Evolutionary conservation across 2,113 vertebrate species (phyloP), one percentile per base, ranked within the genome.

Genomic region (Pogonocichla stellata): DNA sequence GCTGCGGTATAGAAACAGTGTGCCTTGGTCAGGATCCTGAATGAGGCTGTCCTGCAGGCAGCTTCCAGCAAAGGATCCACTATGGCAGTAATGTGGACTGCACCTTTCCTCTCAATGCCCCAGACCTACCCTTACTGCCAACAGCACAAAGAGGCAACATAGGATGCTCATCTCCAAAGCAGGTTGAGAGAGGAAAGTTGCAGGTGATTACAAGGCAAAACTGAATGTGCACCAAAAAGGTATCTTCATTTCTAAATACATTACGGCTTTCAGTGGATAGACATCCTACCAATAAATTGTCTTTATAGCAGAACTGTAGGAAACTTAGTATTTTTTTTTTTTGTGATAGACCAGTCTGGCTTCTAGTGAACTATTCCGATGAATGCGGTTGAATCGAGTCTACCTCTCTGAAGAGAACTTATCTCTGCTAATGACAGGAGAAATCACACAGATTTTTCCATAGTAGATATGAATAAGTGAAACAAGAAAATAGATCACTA

Each of bases 71-170:
- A 64, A 71, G 20, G 14, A 66, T 60, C 10, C 20, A 18, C 26
- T 38, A 40, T 0, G 3, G 67, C 0, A 0, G 36, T 40, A 45
- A 40, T 5, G 11, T 57, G 26, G 34, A n/a, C 23, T 72, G 33
- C 7, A 14, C 5, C 43, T 58, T 53, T 79, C 20, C 12, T 78
- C 29, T 81, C 0, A 0, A 31, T 75, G 25, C 10, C 14, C n/a
- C 1, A 2, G 22, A 38, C 25, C 19, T 53, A 43, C 12, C 12
- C 9, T 29, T 12, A 26, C 28, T 53, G n/a, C 50, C 50, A 72
- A 19, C 31, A 71, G 61, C 66, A 62, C 10, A 45, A 84, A 31
- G 28, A 69, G 26, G 34, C 16, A 48, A 47, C 7, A 8, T 1
- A 67, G 16, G 7, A 9, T 12, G 40, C 17, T 58, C 33, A 23